These are phyloP conservation scores for Eriocheir sinensis DNA, from an alignment of 1,140 invertebrate species.

Conservation along the genomic window DNA sequence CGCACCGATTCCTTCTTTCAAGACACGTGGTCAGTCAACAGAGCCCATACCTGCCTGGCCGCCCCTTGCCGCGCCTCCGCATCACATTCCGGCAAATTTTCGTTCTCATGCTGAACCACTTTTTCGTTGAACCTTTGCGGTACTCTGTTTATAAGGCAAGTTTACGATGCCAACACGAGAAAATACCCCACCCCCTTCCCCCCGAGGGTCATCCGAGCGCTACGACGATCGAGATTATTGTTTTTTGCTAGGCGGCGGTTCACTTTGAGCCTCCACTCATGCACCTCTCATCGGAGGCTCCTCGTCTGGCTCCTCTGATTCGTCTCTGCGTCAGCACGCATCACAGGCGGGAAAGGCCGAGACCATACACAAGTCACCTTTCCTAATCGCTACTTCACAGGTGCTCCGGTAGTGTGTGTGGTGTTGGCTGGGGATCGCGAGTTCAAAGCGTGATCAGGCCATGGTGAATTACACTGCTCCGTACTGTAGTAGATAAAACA, in stretches of 20 bases:
- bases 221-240: not conserved
- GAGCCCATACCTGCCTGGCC: not conserved
- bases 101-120: constrained; percentile 49
- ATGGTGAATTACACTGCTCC: too few relatives aligned
- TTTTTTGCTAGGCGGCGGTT: not conserved
- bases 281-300: not conserved
- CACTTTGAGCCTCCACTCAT: not conserved
- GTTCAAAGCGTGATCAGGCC: too few relatives aligned
- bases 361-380: not conserved
- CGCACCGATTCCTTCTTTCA: not conserved
- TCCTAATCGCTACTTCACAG: not conserved
- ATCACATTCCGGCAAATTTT: constrained; percentile 27
- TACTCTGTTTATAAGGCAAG: constrained; percentile 34
- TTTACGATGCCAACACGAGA: constrained; percentile 39
- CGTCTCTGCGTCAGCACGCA: not conserved
- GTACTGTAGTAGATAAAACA: too few relatives aligned
- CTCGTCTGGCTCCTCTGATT: not conserved
- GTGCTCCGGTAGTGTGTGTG: too few relatives aligned
- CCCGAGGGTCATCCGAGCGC: not conserved
- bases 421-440: too few relatives aligned
- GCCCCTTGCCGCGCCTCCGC: not conserved
- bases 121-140: constrained; percentile 32
- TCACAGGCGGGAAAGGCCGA: not conserved
- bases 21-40: not conserved
- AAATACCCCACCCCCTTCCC: not conserved